Evolutionary conservation across 2,797 vertebrate genomes (phyloP).

Genomic region (Chanos chanos): DNA sequence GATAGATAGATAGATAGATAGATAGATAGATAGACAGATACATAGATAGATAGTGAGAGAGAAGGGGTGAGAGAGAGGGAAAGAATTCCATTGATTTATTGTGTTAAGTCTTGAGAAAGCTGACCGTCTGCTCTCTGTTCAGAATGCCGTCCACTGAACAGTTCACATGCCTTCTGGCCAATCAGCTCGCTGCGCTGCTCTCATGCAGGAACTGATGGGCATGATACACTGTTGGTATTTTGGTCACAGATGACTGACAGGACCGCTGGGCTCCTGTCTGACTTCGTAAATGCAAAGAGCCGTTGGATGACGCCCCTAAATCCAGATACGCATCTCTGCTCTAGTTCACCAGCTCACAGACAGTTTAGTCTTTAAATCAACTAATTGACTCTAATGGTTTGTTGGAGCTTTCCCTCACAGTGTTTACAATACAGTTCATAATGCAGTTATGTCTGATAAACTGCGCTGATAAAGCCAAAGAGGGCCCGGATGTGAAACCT

Average conservation of each 20-base stretch:
- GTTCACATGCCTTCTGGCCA: background rate
- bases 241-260: constrained; percentile 8
- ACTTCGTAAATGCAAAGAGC: background rate
- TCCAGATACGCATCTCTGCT: background rate
- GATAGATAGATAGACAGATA: background rate
- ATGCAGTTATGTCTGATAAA: no score
- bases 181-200: background rate
- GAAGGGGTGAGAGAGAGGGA: background rate
- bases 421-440: no score
- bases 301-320: background rate
- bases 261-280: background rate
- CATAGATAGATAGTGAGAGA: background rate
- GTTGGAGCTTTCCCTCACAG: no score
- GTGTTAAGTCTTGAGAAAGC: background rate
- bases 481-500: no score
- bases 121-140: background rate
- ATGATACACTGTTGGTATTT: constrained; percentile 2
- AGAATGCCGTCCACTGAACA: background rate
- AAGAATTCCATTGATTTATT: constrained; percentile 4
- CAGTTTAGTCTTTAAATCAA: no score
- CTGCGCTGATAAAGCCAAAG: no score
- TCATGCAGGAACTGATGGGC: background rate
- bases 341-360: no score
- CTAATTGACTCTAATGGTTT: no score
- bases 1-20: background rate